Conservation (phyloP, 2,113 vertebrate genomes). For the Cyanoderma ruficeps region DNA sequence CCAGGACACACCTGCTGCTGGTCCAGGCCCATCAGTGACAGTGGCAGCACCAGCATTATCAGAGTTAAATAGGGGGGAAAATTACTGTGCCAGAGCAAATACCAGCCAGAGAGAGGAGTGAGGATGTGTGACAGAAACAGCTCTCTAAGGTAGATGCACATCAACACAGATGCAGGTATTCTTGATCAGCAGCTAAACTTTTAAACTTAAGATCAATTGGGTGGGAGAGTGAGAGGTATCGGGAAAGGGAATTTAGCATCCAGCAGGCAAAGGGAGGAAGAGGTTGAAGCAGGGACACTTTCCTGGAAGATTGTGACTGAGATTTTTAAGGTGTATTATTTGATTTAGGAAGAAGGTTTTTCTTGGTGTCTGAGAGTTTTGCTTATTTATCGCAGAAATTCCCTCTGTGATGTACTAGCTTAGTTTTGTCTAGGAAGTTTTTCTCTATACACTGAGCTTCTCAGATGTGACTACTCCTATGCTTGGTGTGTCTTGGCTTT, state of each 20-base stretch:
- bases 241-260: background rate
- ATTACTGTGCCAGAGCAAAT: background rate
- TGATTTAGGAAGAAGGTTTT: background rate
- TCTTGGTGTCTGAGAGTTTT: background rate
- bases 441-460: accelerated
- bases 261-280: background rate
- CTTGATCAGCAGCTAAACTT: background rate
- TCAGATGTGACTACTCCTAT: background rate
- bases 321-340: background rate
- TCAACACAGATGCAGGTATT: background rate
- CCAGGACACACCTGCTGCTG: accelerated
- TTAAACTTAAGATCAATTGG: background rate
- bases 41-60: background rate
- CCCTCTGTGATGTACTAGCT: background rate
- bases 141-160: background rate
- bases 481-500: background rate
- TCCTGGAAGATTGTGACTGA: background rate
- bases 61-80: background rate
- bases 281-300: background rate
- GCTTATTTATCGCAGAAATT: background rate
- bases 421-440: background rate
- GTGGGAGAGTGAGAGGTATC: background rate
- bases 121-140: background rate
- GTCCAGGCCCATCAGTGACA: background rate
- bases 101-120: background rate